A percentile compares a stretch with the other conserved stretches of the same genome.
Evolutionary conservation across 2,113 vertebrate species (phyloP).

Genomic region (Thamnophis sirtalis): DNA sequence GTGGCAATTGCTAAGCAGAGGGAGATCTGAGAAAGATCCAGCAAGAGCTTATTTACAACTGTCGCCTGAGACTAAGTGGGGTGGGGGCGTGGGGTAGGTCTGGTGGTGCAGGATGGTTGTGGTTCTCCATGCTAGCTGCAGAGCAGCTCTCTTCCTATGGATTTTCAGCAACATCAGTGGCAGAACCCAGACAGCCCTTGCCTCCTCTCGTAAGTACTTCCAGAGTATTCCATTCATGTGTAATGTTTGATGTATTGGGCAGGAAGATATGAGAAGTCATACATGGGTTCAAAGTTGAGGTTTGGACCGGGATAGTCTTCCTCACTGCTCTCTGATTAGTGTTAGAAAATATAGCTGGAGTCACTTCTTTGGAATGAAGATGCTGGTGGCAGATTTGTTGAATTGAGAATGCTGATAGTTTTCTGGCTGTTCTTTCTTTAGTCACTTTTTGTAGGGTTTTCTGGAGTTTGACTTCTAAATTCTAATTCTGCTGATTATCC

Average conservation of each 20-base stretch:
- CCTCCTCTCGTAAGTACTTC: slow-evolving; percentile 72
- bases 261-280: neutral
- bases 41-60: slow-evolving; percentile 41
- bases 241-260: neutral
- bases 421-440: neutral
- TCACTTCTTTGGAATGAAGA: slow-evolving; percentile 21
- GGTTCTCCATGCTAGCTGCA: slow-evolving; percentile 60
- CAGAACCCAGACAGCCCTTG: slow-evolving; percentile 70
- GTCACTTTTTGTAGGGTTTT: neutral
- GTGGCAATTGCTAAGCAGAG: neutral
- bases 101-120: slow-evolving; percentile 63
- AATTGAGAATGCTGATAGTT: slow-evolving; percentile 1
- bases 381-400: slow-evolving; percentile 43
- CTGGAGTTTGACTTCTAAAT: neutral
- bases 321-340: neutral
- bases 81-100: slow-evolving; percentile 1
- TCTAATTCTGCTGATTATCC: neutral
- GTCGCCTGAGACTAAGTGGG: slow-evolving; percentile 49
- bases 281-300: neutral
- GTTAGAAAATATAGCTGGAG: neutral
- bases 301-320: neutral
- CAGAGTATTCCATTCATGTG: neutral
- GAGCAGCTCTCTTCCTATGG: slow-evolving; percentile 71
- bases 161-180: slow-evolving; percentile 67
- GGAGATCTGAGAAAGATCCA: slow-evolving; percentile 26